Evolutionary conservation across 1,140 invertebrate genomes (phyloP), one percentile per base, ranked within the genome.

Genomic region (Drosophila teissieri): DNA sequence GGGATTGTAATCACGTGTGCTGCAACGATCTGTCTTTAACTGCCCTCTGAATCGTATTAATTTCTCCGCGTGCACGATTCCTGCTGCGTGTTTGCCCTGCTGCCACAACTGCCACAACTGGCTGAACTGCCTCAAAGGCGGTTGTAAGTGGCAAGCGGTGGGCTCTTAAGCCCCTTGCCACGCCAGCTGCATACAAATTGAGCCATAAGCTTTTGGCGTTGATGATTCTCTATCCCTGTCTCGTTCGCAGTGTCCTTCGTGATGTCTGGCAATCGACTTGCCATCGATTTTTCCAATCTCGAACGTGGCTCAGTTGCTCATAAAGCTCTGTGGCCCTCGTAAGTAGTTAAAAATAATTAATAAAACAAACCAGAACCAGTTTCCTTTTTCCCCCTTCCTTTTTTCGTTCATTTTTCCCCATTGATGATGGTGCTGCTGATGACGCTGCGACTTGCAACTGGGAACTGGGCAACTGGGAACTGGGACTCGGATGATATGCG

Each of bases 161-260:
- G 63, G 58, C 52, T 81, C 82, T 88, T 78, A 82, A 88, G 78
- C 70, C 74, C 73, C 42, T 73, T 19, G 78, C 77, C 63, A 86
- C 74, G 64, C 78, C 82, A 86, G 64, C 69, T 82, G 83, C 83
- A 88, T 86, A 86, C 83, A 86, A 86, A 86, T 86, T 83, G 84
- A 86, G 83, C 75, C 73, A 88, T 86, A 88, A 88, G 83, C 75
- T 68, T 75, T 68, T 76, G 78, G 64, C 73, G 61, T 70, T 81
- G 78, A 78, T 68, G 78, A 67, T 55, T 56, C 68, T 56, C 48
- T 17, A 31, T 40, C 42, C 36, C 40, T 17, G 31, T 39, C 34
- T 22, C 37, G 58, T 46, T 31, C 15, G 34, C 7, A 24, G 27
- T 44, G 55, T 67, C 63, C 61, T 70, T 70, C 67, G 67, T 70